phyloP scores from a whole-genome alignment of 1,140 invertebrate genomes.

The Drosophila azteca region DNA sequence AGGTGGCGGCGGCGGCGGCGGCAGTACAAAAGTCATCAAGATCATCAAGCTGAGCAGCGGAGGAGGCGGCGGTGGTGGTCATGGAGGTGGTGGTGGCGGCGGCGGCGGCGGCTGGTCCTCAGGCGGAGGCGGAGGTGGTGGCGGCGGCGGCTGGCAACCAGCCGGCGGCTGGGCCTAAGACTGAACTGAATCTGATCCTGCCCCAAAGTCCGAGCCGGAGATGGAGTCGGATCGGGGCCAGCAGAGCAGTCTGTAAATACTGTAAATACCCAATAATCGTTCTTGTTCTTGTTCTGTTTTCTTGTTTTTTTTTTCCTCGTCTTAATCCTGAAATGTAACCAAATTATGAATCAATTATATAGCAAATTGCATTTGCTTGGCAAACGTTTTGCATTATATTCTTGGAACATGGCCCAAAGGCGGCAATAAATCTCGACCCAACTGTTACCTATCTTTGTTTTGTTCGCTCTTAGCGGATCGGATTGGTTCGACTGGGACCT shows the following conservation, averaged over 20 bases:
- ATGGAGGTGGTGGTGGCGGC: conserved; percentile 44
- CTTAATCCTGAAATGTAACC: conserved; percentile 15
- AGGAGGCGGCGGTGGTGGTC: conserved; percentile 59
- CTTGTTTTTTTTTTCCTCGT: too few relatives aligned
- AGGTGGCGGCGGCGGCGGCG: conserved; percentile 62
- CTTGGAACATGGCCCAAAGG: too few relatives aligned
- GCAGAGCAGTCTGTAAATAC: conserved; percentile 54
- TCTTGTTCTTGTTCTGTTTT: conserved; percentile 28
- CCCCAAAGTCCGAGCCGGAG: background rate
- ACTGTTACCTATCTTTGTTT: too few relatives aligned
- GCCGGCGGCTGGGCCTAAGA: conserved; percentile 75
- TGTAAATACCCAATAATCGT: conserved; percentile 57
- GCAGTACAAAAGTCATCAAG: conserved; percentile 55
- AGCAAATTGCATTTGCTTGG: conserved; percentile 3
- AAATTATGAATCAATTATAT: conserved; percentile 8
- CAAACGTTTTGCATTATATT: conserved; percentile 3
- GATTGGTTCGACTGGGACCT: too few relatives aligned
- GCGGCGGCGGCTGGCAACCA: conserved; percentile 75
- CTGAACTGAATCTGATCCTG: background rate
- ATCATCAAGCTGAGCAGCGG: conserved; percentile 56
- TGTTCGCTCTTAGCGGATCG: too few relatives aligned
- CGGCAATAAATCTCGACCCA: too few relatives aligned
- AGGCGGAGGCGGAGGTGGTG: conserved; percentile 52
- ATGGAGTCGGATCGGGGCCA: background rate
- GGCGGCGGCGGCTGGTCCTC: conserved; percentile 58